Evolutionary conservation across 1,140 invertebrate genomes (phyloP).

Genomic region (Danaus plexippus): DNA sequence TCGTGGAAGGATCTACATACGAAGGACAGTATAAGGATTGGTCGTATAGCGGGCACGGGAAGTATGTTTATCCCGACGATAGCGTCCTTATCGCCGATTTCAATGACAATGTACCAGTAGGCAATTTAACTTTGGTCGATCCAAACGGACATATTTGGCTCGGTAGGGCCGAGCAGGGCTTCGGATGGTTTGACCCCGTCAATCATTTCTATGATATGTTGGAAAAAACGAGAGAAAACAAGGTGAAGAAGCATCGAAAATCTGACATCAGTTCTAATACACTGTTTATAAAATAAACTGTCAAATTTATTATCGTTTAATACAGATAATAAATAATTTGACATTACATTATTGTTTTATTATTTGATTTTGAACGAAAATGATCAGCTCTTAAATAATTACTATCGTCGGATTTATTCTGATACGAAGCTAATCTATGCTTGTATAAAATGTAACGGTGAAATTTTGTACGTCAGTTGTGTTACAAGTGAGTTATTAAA

Average conservation of each 20-base stretch:
- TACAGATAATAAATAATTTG: too few relatives aligned
- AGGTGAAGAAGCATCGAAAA: conserved; percentile 1
- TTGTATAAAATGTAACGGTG: conserved; percentile 1
- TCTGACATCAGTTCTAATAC: too few relatives aligned
- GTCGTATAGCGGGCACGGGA: conserved; percentile 39
- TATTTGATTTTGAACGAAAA: too few relatives aligned
- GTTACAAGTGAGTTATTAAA: conserved; percentile 2
- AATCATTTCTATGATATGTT: conserved; percentile 39
- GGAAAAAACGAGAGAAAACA: conserved; percentile 24
- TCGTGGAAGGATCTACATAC: conserved; percentile 42
- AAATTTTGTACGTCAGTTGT: neutral
- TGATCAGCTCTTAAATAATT: too few relatives aligned
- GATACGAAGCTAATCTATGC: too few relatives aligned
- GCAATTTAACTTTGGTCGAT: conserved; percentile 33
- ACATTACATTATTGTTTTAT: too few relatives aligned
- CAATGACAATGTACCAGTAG: conserved; percentile 39
- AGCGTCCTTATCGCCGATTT: conserved; percentile 39
- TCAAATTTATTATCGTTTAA: too few relatives aligned
- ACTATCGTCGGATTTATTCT: too few relatives aligned
- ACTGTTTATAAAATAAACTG: too few relatives aligned
- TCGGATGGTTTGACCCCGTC: conserved; percentile 37
- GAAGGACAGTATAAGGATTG: conserved; percentile 49
- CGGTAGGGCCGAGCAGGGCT: conserved; percentile 45
- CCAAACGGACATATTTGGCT: conserved; percentile 54
- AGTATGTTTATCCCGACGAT: conserved; percentile 46